Evolutionary conservation across 2,113 vertebrate genomes (phyloP), one percentile per base, ranked within the genome.

Genomic region (Pollimyrus isidori): DNA sequence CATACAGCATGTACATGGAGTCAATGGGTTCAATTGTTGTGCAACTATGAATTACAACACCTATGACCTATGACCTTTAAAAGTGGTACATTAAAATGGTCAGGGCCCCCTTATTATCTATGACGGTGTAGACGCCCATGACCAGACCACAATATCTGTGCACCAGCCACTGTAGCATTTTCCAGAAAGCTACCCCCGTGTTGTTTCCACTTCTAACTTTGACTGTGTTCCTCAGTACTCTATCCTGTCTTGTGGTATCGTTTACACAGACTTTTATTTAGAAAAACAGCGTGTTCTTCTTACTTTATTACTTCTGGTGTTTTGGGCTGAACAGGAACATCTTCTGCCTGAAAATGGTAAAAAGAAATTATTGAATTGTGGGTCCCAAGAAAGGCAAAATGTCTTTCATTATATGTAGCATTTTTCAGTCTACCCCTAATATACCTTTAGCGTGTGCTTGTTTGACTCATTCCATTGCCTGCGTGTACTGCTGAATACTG

Each of bases 261-360:
- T 80, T 21, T 42, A 19, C 73, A 42, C 35, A 42, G 6, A 80
- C 69, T 39, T 76, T 26, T 26, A 65, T 1, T 65, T 15, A 52
- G 15, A 26, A 39, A 26, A 56, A 39, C 89, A 46, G 11, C 7
- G n/a, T 50, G 13, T 42, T 50, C 2, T 73, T 89, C 93, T 92
- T 95, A 99, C 98, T 96, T 97, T 90, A 99, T 95, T 86, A 96
- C 95, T 93, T 99, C 98, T 7, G 97, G 97, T 5, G 95, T 96
- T 92, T 97, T 99, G 3, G 96, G 97, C 91, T 91, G 90, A 89
- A 94, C 89, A 4, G 97, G 97, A 93, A 95, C 90, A 65, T 94
- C 93, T 88, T 95, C 91, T 56, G 94, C 92, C 96, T 96, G 89
- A 88, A 46, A 7, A 83, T 56, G 90, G 42, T 35, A 80, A 23